A percentile compares a stretch with the other conserved stretches of the same genome.
Evolutionary conservation across 2,113 vertebrate genomes (phyloP).

Genomic region (Corvus cornix): DNA sequence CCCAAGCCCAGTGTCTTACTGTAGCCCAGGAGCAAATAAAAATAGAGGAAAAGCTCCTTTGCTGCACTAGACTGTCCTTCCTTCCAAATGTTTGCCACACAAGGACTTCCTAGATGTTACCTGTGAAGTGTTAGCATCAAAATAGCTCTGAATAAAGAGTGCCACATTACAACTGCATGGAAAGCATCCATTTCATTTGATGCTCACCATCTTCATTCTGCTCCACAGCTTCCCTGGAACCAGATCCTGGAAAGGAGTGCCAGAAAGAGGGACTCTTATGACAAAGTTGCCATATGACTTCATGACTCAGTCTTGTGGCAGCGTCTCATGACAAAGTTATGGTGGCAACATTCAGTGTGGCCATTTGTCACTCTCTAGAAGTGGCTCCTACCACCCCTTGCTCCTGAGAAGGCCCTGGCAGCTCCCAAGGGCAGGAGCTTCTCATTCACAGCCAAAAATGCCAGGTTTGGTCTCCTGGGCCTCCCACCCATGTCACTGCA

Average conservation of each 20-base stretch:
- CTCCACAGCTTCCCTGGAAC: background rate
- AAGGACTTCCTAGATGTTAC: background rate
- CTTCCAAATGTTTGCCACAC: background rate
- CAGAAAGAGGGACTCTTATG: background rate
- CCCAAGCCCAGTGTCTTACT: background rate
- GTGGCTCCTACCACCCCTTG: background rate
- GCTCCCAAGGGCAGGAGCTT: background rate
- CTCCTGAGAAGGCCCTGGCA: background rate
- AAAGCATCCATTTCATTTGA: background rate
- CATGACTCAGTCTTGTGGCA: background rate
- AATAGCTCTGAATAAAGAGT: background rate
- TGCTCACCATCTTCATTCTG: background rate
- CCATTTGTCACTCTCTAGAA: conserved; percentile 46
- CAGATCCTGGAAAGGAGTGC: background rate
- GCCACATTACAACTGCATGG: background rate
- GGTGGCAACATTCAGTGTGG: background rate
- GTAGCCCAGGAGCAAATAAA: background rate
- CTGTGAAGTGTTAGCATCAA: background rate
- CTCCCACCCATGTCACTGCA: background rate
- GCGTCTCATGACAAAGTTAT: background rate
- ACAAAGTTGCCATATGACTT: background rate
- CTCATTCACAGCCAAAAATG: background rate
- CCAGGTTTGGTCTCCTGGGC: background rate
- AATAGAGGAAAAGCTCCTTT: background rate
- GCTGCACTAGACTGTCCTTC: background rate